Base-by-base conservation (phyloP, 2,797 vertebrate genomes). In the Characodon lateralis region DNA sequence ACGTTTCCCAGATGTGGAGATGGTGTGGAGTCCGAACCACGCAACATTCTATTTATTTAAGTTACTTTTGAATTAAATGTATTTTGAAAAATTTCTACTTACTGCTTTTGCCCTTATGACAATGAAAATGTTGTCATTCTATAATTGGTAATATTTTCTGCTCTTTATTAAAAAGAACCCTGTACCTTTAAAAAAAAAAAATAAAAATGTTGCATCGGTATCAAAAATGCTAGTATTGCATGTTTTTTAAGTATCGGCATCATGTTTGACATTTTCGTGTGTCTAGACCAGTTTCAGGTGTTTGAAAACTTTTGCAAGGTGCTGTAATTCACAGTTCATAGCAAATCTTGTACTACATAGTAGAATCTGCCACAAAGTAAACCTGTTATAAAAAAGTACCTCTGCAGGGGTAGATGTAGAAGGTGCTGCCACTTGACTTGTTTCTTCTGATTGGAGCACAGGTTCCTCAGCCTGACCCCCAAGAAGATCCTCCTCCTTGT, bases 331-430 rank as follows among this genome's bases (percentile, higher is more conserved):
- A 35, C 12, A 46, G 13, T 4, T 74, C 14, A 65, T 22, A 68
- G 28, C 50, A 48, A 61, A 66, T 68, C 9, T 26, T 58, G n/a
- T 10, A 26, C 22, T 65, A 72, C 59, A 66, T 63, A 79, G 50
- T 7, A 82, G 73, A 74, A 31, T 51, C 72, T 8, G n/a, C 26
- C 9, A 26, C 24, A 56, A 24, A 22, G 1, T 12, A 24, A 22
- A 71, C 79, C 48, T 68, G 80, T 82, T 50, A 9, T 41, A 26
- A 78, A 24, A 31, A 71, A 85, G 58, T 90, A 97, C 96, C 94
- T 96, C 96, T 72, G 94, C 85, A 73, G 92, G 86, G 35, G 90
- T 91, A 70, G 95, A 92, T 56, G 88, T 83, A 68, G 95, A 94
- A 5, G 87, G 91, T 18, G 84, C 90, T 20, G 80, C 89, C 85